Base-by-base conservation (phyloP, 2,113 vertebrate species). In the Nothocercus nigrocapillus region DNA sequence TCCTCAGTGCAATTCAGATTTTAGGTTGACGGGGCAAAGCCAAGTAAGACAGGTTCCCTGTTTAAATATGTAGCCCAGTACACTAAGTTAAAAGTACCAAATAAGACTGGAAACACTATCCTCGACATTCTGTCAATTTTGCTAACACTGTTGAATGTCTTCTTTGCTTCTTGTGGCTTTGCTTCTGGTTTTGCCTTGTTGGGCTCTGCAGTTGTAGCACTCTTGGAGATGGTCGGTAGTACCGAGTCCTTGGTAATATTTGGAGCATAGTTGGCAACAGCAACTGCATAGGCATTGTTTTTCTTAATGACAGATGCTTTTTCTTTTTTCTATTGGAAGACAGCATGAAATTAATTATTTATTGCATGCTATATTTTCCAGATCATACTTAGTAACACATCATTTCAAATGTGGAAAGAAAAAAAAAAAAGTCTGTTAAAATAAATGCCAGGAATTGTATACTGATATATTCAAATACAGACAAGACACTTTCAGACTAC, bases 1-100 rank as follows among this genome's bases (percentile, higher is more conserved):
- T 95, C 94, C 81, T 95, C 93, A 92, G 96, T 94, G 92, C 78
- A 93, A 77, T 80, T 96, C 88, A 93, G 85, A 84, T 94, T 97
- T 97, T 98, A 98, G 95, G 97, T 98, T 75, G 98, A 99, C 36
- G 98, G 98, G 3, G 99, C 98, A 98, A 99, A 99, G 75, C 99
- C 99, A 96, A 99, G 98, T 96, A 99, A 98, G 92, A 98, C 98
- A 38, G 99, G 99, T 97, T 99, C 99, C 97, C 99, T 99, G 98
- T 99, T 99, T 97, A 99, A 97, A 97, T 99, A 99, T 2, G 99
- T 99, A 92, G 99, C 99, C 99, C 99, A 99, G 94, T 99, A 99
- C 88, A 99, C 99, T 79, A 99, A 98, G 97, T 99, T 99, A 96
- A 99, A 99, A 87, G 97, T 98, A 93, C 99, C 98, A 93, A 99